A percentile compares a stretch with the other conserved stretches of the same genome.
Evolutionary conservation across 2,113 vertebrate genomes (phyloP).

Genomic region (Clinocottus analis): DNA sequence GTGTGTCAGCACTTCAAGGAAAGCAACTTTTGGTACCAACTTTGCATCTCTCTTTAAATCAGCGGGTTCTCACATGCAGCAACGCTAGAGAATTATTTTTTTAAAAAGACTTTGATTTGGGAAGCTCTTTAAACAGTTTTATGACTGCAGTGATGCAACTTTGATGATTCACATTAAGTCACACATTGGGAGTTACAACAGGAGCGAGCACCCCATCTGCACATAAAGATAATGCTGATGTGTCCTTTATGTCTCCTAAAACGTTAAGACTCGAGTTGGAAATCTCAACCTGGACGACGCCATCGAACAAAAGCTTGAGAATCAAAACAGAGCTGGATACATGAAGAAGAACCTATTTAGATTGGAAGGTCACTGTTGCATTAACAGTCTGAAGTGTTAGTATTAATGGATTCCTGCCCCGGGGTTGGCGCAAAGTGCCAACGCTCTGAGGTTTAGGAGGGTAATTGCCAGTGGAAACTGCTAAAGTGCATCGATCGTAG

Average conservation of each 20-base stretch:
- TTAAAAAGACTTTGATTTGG: not conserved
- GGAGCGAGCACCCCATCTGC: not conserved
- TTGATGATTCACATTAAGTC: not conserved
- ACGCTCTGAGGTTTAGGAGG: too few relatives aligned
- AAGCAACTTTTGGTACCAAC: not conserved
- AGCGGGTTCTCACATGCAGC: not conserved
- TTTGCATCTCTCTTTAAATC: conserved; percentile 5
- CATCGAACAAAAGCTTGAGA: not conserved
- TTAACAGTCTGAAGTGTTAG: not conserved
- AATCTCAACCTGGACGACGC: not conserved
- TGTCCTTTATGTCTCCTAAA: not conserved
- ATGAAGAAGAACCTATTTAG: too few relatives aligned
- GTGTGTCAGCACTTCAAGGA: conserved; percentile 3
- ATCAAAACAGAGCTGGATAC: not conserved
- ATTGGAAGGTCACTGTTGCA: too few relatives aligned
- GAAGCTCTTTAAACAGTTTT: not conserved
- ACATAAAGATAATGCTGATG: not conserved
- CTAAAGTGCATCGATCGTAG: too few relatives aligned
- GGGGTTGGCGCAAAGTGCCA: not conserved
- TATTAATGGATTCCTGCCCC: not conserved
- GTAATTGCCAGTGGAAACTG: too few relatives aligned
- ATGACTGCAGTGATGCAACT: not conserved
- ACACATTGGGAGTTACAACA: too few relatives aligned
- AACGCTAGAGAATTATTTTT: not conserved
- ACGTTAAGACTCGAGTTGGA: not conserved